Percentiles rank a stretch among this genome's conserved stretches.
Conservation (phyloP, 2,888 invertebrate genomes). For the Teleogryllus oceanicus region DNA sequence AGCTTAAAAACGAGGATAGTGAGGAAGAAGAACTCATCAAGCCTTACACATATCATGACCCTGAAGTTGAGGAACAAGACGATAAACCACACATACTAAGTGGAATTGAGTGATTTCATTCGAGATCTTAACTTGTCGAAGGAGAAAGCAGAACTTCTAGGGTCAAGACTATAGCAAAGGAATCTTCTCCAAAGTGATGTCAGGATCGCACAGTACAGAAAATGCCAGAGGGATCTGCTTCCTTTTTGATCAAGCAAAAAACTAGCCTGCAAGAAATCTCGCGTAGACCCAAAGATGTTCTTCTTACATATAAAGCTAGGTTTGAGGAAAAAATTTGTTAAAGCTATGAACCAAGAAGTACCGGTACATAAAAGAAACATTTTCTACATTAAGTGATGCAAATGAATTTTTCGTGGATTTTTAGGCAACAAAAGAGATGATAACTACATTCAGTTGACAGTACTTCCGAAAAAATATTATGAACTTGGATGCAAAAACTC, state of each 20-base stretch:
- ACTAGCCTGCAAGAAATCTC: slow-evolving; percentile 18
- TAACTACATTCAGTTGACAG: not conserved
- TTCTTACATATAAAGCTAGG: not conserved
- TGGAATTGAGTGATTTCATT: slow-evolving; percentile 22
- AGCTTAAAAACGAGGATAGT: slow-evolving; percentile 21
- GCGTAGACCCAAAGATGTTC: not conserved
- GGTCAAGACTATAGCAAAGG: slow-evolving; percentile 7
- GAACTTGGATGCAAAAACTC: too few species aligned
- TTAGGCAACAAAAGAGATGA: not conserved
- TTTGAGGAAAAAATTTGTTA: not conserved
- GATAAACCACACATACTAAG: slow-evolving; percentile 21
- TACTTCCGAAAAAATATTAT: slow-evolving; percentile 20
- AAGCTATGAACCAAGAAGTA: not conserved
- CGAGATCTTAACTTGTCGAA: slow-evolving; percentile 2
- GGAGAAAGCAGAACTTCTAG: slow-evolving; percentile 5
- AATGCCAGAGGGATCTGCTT: not conserved
- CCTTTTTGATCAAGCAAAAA: not conserved
- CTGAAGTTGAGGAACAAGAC: slow-evolving; percentile 24
- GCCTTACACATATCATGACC: slow-evolving; percentile 3
- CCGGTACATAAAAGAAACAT: slow-evolving; percentile 18
- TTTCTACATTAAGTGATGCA: not conserved
- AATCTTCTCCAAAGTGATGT: slow-evolving; percentile 23
- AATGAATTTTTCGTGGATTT: not conserved
- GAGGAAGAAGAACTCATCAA: not conserved
- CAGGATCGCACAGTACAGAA: not conserved